Evolutionary conservation across 2,113 vertebrate genomes (phyloP).

Genomic region (Channa maculata): DNA sequence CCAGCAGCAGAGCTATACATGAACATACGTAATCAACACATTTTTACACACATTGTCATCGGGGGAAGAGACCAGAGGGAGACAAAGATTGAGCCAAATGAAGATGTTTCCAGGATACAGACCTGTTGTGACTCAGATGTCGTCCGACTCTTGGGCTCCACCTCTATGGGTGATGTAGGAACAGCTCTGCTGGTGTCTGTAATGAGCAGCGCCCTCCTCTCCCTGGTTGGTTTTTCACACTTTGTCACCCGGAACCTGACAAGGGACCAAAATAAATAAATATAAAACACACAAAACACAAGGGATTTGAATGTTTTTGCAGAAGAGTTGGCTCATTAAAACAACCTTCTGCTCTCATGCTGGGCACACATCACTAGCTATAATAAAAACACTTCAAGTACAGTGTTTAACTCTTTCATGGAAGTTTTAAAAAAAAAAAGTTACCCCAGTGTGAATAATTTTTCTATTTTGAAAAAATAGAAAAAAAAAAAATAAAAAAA

Average conservation of each 20-base stretch:
- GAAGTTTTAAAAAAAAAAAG: slow-evolving; percentile 10
- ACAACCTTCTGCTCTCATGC: neutral
- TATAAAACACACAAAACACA: neutral
- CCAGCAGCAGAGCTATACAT: neutral
- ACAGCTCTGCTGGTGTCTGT: slow-evolving; percentile 84
- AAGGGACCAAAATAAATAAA: neutral
- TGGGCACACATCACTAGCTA: neutral
- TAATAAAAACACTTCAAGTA: neutral
- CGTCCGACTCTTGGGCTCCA: slow-evolving; percentile 68
- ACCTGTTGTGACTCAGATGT: slow-evolving; percentile 81
- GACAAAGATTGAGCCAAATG: neutral
- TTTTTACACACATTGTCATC: neutral
- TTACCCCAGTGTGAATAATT: neutral
- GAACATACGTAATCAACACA: neutral
- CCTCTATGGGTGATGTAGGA: slow-evolving; percentile 74
- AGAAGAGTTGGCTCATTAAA: slow-evolving; percentile 19
- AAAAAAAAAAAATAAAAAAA: neutral
- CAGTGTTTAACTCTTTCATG: neutral
- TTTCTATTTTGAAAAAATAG: slow-evolving; percentile 1
- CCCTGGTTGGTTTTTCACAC: slow-evolving; percentile 87
- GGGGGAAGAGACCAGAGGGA: neutral
- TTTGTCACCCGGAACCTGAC: slow-evolving; percentile 95
- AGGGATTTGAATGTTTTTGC: slow-evolving; percentile 1
- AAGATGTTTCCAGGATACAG: slow-evolving; percentile 32
- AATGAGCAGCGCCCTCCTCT: slow-evolving; percentile 84